Conservation (phyloP, 2,113 vertebrate species). For the Symphodus melops region DNA sequence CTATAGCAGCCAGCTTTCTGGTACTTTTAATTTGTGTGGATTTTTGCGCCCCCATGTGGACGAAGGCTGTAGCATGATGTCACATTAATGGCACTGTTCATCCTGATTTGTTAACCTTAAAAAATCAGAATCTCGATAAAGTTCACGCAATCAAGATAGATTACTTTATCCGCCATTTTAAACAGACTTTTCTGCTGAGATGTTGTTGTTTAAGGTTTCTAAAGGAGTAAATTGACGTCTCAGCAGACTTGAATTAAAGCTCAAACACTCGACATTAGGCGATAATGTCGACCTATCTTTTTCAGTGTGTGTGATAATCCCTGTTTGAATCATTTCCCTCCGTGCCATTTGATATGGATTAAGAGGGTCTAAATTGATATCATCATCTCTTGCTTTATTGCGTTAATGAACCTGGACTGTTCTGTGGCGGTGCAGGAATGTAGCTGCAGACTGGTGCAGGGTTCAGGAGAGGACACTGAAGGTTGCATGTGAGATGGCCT, state of each 20-base stretch:
- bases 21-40: too few species aligned
- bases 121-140: too few species aligned
- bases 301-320: constrained; percentile 1
- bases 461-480: constrained; percentile 46
- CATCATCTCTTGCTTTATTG: constrained; percentile 20
- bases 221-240: constrained; percentile 13
- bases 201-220: constrained; percentile 19
- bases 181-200: constrained; percentile 9
- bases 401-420: constrained; percentile 10
- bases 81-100: too few species aligned
- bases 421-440: background rate
- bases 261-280: background rate
- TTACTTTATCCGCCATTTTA: constrained; percentile 12
- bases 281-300: background rate
- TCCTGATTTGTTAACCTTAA: too few species aligned
- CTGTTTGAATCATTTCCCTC: background rate
- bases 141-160: too few species aligned
- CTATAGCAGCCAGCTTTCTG: too few species aligned
- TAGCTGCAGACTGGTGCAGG: constrained; percentile 10
- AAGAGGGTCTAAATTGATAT: constrained; percentile 21
- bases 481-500: constrained; percentile 31
- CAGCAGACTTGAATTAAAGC: background rate
- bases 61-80: too few species aligned
- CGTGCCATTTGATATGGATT: constrained; percentile 11
- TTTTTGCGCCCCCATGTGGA: too few species aligned